phyloP scores from a whole-genome alignment of 2,888 invertebrate species.

The Psylliodes chrysocephalus region DNA sequence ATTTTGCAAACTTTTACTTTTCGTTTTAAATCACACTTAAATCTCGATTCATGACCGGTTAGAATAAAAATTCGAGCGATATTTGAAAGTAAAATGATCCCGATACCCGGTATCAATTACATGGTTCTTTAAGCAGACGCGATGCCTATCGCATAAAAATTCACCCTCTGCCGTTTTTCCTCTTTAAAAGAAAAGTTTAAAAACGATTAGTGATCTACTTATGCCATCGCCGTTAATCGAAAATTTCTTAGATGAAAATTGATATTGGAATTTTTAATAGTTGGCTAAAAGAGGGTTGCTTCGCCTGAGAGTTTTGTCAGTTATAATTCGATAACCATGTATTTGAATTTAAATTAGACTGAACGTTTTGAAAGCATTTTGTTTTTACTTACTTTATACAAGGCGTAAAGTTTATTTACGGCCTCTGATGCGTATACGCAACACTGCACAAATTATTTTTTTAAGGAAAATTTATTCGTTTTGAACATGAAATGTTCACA shows the following conservation, averaged over 20 bases:
- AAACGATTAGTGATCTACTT: constrained; percentile 62
- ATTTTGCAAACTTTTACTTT: neutral
- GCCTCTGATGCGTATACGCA: too few relatives aligned
- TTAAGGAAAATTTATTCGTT: too few relatives aligned
- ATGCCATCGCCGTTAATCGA: constrained; percentile 60
- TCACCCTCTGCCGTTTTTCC: constrained; percentile 54
- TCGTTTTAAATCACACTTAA: constrained; percentile 14
- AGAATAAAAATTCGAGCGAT: constrained; percentile 40
- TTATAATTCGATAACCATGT: neutral
- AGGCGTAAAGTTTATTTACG: too few relatives aligned
- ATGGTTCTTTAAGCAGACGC: constrained; percentile 56
- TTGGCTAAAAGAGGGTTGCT: constrained; percentile 13
- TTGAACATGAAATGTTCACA: too few relatives aligned
- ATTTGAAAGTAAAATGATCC: constrained; percentile 56
- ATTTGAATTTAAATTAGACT: constrained; percentile 1
- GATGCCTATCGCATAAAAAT: constrained; percentile 60
- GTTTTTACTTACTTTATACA: too few relatives aligned
- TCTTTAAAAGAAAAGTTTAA: constrained; percentile 60
- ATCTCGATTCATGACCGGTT: constrained; percentile 26
- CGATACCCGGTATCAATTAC: constrained; percentile 60
- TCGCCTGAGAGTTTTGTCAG: neutral
- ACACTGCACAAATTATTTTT: too few relatives aligned
- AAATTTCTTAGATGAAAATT: constrained; percentile 58
- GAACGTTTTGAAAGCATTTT: too few relatives aligned
- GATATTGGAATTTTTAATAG: constrained; percentile 53